Conservation (phyloP, 2,113 vertebrate genomes). For the Vidua chalybeata region DNA sequence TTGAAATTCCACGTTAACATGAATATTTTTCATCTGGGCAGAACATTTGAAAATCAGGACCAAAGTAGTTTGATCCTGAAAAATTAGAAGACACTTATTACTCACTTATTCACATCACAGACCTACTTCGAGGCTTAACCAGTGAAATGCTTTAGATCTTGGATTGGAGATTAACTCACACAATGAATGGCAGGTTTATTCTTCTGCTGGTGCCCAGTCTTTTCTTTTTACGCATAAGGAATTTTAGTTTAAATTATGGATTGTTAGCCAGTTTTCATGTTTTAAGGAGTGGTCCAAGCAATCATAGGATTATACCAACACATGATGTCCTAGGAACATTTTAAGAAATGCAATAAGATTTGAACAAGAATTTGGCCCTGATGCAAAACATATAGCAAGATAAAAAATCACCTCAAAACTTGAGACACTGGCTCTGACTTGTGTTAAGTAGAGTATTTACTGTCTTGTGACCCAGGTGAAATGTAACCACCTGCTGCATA, state of each 20-base stretch:
- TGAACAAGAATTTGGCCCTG: not conserved
- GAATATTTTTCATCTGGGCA: not conserved
- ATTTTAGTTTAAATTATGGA: not conserved
- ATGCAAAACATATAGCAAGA: constrained; percentile 18
- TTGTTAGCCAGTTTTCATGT: constrained; percentile 7
- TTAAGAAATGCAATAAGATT: constrained; percentile 12
- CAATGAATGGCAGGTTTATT: not conserved
- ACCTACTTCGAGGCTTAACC: not conserved
- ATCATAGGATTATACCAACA: constrained; percentile 16
- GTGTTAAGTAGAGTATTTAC: not conserved
- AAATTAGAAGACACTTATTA: not conserved
- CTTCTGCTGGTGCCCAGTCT: not conserved
- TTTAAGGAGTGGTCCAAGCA: not conserved
- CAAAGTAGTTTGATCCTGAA: not conserved
- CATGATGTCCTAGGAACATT: not conserved
- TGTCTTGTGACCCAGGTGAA: not conserved
- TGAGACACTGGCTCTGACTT: not conserved
- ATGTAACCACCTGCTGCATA: not conserved
- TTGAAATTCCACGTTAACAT: not conserved
- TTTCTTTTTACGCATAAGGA: not conserved
- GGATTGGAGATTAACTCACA: not conserved
- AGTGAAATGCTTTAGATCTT: not conserved
- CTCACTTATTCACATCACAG: not conserved
- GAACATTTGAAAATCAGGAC: not conserved
- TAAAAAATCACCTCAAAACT: not conserved